Evolutionary conservation across 2,888 invertebrate species (phyloP), one percentile per base, ranked within the genome.

Genomic region (Venusia cambrica): DNA sequence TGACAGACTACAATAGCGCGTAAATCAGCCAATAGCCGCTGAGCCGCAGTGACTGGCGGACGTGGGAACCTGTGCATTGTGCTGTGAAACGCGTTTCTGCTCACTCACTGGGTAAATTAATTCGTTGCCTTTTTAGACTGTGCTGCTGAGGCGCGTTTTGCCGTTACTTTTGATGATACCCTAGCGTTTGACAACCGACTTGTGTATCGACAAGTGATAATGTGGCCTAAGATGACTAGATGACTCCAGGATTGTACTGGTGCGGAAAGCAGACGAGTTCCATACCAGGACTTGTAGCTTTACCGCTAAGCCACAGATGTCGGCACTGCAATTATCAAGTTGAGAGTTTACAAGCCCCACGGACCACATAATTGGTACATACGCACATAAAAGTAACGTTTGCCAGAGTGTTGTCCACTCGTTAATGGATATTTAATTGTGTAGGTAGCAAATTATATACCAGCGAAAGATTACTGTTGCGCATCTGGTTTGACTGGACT

Each of bases 361-460:
- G n/a, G 12, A 13, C 12, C 28, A 13, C 7, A 6, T 4, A 13
- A 20, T 20, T 20, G 11, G 9, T 10, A 20, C 1, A n/a, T 20
- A 10, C 20, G 20, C 19, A 6, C 15, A 5, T 32, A 17, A 15
- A 7, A 5, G 14, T 22, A 22, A 27, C 21, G 31, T 27, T 17
- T 6, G 33, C 8, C 5, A 4, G n/a, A n/a, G n/a, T 17, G 13
- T 16, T 22, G 28, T 32, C 14, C 18, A 29, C 20, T 18, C 7
- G 5, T 24, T 30, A 37, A 27, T 42, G 25, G 30, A 10, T 20
- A 31, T 33, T 29, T 37, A 19, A 34, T 39, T 31, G 30, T 25
- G 5, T 15, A n/a, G n/a, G n/a, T n/a, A n/a, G n/a, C n/a, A 25
- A 25, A 25, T 15, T 25, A 25, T 15, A 25, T 5, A 9, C 14